Base-by-base conservation (phyloP, 2,888 invertebrate species). In the Coenonympha arcania region DNA sequence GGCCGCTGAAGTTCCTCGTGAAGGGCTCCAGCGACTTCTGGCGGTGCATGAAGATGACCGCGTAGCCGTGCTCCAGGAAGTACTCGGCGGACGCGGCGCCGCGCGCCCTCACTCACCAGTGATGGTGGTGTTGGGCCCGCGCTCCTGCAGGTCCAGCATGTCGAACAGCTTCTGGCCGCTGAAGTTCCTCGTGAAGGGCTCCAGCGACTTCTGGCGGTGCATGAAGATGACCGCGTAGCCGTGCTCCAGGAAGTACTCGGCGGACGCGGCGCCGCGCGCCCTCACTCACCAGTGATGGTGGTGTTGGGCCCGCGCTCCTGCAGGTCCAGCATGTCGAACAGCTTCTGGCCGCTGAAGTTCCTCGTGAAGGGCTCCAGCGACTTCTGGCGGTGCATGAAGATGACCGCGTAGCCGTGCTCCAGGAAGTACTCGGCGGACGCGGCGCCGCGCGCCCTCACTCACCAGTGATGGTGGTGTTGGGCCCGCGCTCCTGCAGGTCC, bases 71-170 rank as follows among this genome's bases (percentile, higher is more conserved):
- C 59, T 93, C 91, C 31, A 99, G 88, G 82, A 99, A 99, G 75
- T 97, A 95, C 88, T 99, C 99, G 0, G 98, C 93, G 0, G 98
- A 98, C 0, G 95, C 91, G 0, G 99, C 92, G 16, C 99, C 99
- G 58, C 99, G 89, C 0, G n/a, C n/a, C 9, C 26, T 4, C n/a
- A 50, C 61, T 57, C 68, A 90, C 91, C 92, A 58, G 89, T 88
- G 55, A 93, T 90, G 19, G 88, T 88, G 26, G 90, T 89, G 66
- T 90, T 90, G 33, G 89, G 90, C 50, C 90, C 87, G 31, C 89
- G 80, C 64, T 91, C 90, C 49, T 88, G 83, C 45, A 92, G 75
- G 60, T 92, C 90, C 22, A 95, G 82, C 91, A 93, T 92, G 68
- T 95, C 93, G 66, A 95, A 84, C 64, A 94, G 89, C 65, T 92